These are phyloP conservation scores for Phrynocephalus vlangalii DNA, from an alignment of 2,797 vertebrate genomes.

Conservation along the genomic window DNA sequence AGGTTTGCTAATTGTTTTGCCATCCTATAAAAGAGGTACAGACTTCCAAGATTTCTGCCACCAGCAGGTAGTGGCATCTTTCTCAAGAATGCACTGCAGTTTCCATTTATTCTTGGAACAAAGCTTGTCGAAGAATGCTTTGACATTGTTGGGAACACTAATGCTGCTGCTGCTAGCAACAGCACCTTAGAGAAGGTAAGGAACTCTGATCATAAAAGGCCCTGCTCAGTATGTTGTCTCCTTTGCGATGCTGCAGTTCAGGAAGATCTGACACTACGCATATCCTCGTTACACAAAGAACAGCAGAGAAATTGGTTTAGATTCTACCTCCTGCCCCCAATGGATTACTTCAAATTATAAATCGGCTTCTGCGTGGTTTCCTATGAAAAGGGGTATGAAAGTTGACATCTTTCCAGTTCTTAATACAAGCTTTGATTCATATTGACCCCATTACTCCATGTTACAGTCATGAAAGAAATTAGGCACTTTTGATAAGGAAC, in stretches of 20 bases:
- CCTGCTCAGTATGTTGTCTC: neutral
- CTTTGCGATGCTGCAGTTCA: neutral
- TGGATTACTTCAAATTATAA: constrained; percentile 36
- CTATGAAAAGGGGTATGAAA: constrained; percentile 46
- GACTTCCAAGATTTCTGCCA: neutral
- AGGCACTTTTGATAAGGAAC: constrained; percentile 55
- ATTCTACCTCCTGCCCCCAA: constrained; percentile 21
- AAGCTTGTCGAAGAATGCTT: neutral
- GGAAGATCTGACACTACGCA: neutral
- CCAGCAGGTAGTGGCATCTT: neutral
- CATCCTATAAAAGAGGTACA: neutral
- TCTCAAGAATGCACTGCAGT: constrained; percentile 4
- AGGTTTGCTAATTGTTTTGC: neutral
- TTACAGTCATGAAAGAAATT: constrained; percentile 58
- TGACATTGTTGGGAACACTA: neutral
- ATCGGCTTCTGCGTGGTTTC: constrained; percentile 41
- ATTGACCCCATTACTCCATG: constrained; percentile 53
- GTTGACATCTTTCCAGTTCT: constrained; percentile 48
- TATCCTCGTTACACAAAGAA: neutral
- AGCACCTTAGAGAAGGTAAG: neutral
- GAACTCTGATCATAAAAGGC: neutral
- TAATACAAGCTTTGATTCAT: constrained; percentile 54
- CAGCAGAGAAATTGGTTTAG: neutral
- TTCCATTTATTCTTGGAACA: constrained; percentile 1
- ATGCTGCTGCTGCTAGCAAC: neutral